Base-by-base conservation (phyloP, 2,888 invertebrate genomes). In the Polydesmus complanatus region DNA sequence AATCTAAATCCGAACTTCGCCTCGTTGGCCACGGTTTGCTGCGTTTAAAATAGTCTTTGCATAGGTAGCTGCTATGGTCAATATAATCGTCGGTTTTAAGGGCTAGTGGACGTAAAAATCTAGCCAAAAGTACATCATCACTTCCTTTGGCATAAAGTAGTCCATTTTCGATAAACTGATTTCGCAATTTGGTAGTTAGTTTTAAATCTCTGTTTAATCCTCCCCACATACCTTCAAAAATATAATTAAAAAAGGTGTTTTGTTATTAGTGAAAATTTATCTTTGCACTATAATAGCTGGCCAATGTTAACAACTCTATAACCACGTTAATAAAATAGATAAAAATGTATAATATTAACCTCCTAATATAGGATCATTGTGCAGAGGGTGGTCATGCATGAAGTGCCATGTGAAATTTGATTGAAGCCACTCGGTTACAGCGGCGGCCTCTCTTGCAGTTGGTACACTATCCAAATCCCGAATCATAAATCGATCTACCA, bases 401-500 rank as follows among this genome's bases (percentile, higher is more conserved):
- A 60, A 49, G 58, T 65, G 65, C 54, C 60, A 65, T 26, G 64
- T 62, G 56, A 56, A 58, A 23, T 54, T 59, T 2, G 64, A 64
- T 5, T n/a, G 19, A 14, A 65, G 27, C 65, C 65, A 65, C 14
- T 63, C 64, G 18, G 27, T 27, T 18, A 65, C 64, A 8, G 65
- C 65, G 19, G 47, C 61, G 18, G 47, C 47, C 47, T 61, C 60
- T 21, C 62, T 23, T 5, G 57, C 27, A 5, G 21, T 21, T 18
- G 27, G 25, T 54, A 58, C 11, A 19, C 59, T 49, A 54, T 64
- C 64, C 54, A 62, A 48, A 54, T 64, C 64, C 14, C 64, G 58
- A n/a, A 63, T 58, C 50, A 63, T 54, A 47, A 64, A 63, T 18
- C 60, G 47, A 25, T 60, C 60, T 19, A 64, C 62, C 3, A 54